Percentiles rank a stretch among this genome's conserved stretches.
Conservation (phyloP, 2,888 invertebrate genomes). For the Tenthredo notha region DNA sequence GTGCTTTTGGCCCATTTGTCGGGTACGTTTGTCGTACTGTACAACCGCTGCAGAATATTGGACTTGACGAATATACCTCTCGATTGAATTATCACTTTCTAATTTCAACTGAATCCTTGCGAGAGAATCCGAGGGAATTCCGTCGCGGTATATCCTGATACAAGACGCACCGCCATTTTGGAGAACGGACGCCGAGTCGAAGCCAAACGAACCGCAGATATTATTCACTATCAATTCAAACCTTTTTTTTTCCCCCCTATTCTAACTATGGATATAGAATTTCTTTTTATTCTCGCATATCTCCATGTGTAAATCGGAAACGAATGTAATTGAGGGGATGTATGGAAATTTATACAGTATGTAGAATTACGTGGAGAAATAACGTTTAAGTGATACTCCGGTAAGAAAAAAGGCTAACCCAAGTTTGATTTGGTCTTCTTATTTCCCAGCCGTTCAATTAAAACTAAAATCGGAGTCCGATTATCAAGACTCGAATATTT, state of each 20-base stretch:
- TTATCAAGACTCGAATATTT: background rate
- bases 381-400: background rate
- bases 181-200: slow-evolving; percentile 42
- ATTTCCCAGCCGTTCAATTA: background rate
- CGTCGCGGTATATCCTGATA: background rate
- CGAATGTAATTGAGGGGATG: background rate
- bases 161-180: slow-evolving; percentile 49
- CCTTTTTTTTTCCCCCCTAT: no score
- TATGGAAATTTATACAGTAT: background rate
- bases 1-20: slow-evolving; percentile 38
- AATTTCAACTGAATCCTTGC: slow-evolving; percentile 42
- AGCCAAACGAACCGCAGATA: slow-evolving; percentile 11
- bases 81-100: slow-evolving; percentile 50
- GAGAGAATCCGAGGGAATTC: slow-evolving; percentile 31
- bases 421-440: background rate
- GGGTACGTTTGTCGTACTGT: background rate
- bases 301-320: background rate
- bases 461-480: background rate
- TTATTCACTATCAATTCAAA: slow-evolving; percentile 20
- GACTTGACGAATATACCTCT: slow-evolving; percentile 25
- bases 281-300: background rate
- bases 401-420: no score
- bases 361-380: background rate
- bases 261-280: background rate
- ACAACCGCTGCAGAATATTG: background rate